Base-by-base conservation (phyloP, 2,113 vertebrate genomes). In the Anser cygnoides region DNA sequence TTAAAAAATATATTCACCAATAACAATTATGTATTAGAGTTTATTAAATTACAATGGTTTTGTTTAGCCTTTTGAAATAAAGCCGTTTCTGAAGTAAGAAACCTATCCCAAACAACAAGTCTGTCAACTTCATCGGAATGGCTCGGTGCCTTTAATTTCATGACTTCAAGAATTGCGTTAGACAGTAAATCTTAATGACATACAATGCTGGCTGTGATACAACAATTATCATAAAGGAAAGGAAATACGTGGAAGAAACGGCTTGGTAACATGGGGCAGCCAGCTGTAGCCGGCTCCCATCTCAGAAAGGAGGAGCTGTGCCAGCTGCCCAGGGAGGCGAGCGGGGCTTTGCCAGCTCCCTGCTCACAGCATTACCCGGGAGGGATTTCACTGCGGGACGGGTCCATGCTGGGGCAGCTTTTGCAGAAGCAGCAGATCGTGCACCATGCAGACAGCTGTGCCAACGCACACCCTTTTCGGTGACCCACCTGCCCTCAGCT, bases 181-280 rank as follows among this genome's bases (percentile, higher is more conserved):
- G 55, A 63, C 57, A 66, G 50, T 73, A 79, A 92, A 84, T 68
- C 91, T 82, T 87, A 78, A 82, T 44, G 59, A 92, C 74, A 87
- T 43, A 76, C 31, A 89, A 3, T 2, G 10, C 70, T 79, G 77
- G 18, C 57, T 87, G 33, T 23, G 81, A 82, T 17, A 29, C 28
- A 81, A 26, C 2, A 78, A 52, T 35, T 62, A 46, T 3, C 41
- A 44, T 55, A 96, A 89, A 91, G 33, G 23, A 9, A 90, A 70
- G 55, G 55, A 81, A 65, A 50, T 54, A 44, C 33, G 77, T 59
- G 65, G 70, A n/a, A 71, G 77, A 68, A 67, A 75, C 26, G 33
- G 74, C 70, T 81, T 46, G 41, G 80, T 61, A 44, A 61, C 0
- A 0, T 35, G 59, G 79, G 31, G 8, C 4, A 22, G 70, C 74